phyloP scores from a whole-genome alignment of 2,888 invertebrate genomes.

The Cabera pusaria region DNA sequence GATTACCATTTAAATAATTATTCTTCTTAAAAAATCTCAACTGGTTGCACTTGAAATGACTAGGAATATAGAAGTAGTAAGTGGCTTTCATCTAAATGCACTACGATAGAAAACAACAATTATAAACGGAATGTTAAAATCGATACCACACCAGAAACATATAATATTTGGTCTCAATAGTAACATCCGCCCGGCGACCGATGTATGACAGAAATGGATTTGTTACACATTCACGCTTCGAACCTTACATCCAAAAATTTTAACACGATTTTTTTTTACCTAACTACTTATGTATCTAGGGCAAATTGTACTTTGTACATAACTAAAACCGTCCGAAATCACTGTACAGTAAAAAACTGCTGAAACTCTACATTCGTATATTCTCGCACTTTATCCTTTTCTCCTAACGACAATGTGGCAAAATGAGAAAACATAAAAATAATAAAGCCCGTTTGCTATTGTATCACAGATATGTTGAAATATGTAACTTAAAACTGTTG shows the following conservation, averaged over 20 bases:
- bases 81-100: constrained; percentile 76
- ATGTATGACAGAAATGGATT: constrained; percentile 61
- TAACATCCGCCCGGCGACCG: constrained; percentile 73
- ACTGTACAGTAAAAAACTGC: constrained; percentile 68
- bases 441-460: constrained; percentile 69
- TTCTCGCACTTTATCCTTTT: constrained; percentile 49
- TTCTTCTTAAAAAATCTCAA: constrained; percentile 76
- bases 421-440: constrained; percentile 50
- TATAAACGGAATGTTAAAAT: constrained; percentile 80
- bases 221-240: constrained; percentile 66
- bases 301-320: constrained; percentile 84
- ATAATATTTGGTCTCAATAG: constrained; percentile 82
- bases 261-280: constrained; percentile 75
- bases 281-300: constrained; percentile 82
- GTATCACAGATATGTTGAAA: constrained; percentile 78
- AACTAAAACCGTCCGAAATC: constrained; percentile 67
- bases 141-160: constrained; percentile 81
- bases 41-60: constrained; percentile 82
- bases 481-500: constrained; percentile 64
- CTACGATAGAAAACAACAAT: constrained; percentile 54
- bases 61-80: constrained; percentile 80
- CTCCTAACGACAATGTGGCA: constrained; percentile 66
- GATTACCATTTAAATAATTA: constrained; percentile 63
- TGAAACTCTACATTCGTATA: constrained; percentile 53
- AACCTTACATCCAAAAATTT: constrained; percentile 66